phyloP scores from a whole-genome alignment of 2,888 invertebrate species.

The Patella caerulea region DNA sequence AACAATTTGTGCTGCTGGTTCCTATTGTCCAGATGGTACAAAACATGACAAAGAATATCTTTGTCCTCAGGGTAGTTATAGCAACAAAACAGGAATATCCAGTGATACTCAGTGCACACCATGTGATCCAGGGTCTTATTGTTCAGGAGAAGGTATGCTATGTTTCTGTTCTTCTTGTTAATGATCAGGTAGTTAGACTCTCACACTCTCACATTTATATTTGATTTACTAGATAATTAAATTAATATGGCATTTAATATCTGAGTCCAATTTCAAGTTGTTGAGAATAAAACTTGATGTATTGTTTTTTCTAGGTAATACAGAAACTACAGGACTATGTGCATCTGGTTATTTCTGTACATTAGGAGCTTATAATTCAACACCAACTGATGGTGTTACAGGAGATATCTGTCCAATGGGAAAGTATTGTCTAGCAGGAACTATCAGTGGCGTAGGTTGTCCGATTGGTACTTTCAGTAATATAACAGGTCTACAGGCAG shows the following conservation, averaged over 20 bases:
- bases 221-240: too few relatives aligned
- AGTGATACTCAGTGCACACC: conserved; percentile 61
- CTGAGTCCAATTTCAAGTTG: neutral
- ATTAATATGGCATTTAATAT: too few relatives aligned
- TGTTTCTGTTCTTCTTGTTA: too few relatives aligned
- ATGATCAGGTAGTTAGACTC: too few relatives aligned
- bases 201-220: too few relatives aligned
- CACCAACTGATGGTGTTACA: conserved; percentile 63
- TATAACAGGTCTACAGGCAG: conserved; percentile 49
- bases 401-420: conserved; percentile 65
- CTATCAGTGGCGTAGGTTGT: conserved; percentile 59
- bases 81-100: conserved; percentile 62
- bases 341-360: conserved; percentile 63
- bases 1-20: conserved; percentile 61
- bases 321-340: conserved; percentile 58
- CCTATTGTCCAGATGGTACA: conserved; percentile 63
- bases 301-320: conserved; percentile 57
- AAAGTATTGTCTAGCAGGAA: conserved; percentile 59
- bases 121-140: conserved; percentile 65
- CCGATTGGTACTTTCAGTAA: conserved; percentile 64
- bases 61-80: conserved; percentile 65
- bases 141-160: conserved; percentile 60
- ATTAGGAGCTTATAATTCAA: conserved; percentile 56
- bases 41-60: conserved; percentile 57
- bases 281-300: neutral